Evolutionary conservation across 2,888 invertebrate species (phyloP).

Genomic region (Parnassius orleans): DNA sequence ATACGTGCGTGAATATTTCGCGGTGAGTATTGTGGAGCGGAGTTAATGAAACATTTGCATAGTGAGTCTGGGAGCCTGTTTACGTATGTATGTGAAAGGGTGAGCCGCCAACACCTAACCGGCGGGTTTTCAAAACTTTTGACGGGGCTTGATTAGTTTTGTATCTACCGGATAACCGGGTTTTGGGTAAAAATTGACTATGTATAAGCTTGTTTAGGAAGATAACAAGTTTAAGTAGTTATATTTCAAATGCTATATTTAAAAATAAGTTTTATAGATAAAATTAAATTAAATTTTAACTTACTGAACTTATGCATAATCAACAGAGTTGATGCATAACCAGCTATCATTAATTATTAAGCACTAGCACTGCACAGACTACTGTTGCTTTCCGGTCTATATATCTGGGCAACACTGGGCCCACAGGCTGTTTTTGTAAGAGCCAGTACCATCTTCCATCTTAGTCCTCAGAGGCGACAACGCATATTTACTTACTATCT

Average conservation of each 20-base stretch:
- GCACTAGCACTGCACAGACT: too few relatives aligned
- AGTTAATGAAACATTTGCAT: slow-evolving; percentile 26
- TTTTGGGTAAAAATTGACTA: slow-evolving; percentile 21
- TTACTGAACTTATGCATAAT: too few relatives aligned
- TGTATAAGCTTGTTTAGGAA: slow-evolving; percentile 3
- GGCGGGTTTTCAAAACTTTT: slow-evolving; percentile 23
- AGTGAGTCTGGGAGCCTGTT: slow-evolving; percentile 10
- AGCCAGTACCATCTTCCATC: too few relatives aligned
- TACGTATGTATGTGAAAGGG: slow-evolving; percentile 26
- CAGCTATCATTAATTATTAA: too few relatives aligned
- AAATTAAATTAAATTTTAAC: too few relatives aligned
- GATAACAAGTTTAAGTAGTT: background rate
- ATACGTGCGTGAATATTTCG: slow-evolving; percentile 13
- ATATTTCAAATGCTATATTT: background rate
- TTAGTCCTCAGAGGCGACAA: too few relatives aligned
- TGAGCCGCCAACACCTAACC: slow-evolving; percentile 13
- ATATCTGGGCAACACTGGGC: too few relatives aligned
- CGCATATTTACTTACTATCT: too few relatives aligned
- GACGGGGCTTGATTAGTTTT: slow-evolving; percentile 27
- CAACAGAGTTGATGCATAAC: too few relatives aligned
- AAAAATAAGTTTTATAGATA: too few relatives aligned
- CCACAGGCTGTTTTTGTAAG: too few relatives aligned
- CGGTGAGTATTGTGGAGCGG: slow-evolving; percentile 11
- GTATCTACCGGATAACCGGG: slow-evolving; percentile 11
- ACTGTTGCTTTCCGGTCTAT: too few relatives aligned